These are phyloP conservation scores for Cosmopolites sordidus DNA, from an alignment of 2,888 invertebrate species.

Conservation along the genomic window DNA sequence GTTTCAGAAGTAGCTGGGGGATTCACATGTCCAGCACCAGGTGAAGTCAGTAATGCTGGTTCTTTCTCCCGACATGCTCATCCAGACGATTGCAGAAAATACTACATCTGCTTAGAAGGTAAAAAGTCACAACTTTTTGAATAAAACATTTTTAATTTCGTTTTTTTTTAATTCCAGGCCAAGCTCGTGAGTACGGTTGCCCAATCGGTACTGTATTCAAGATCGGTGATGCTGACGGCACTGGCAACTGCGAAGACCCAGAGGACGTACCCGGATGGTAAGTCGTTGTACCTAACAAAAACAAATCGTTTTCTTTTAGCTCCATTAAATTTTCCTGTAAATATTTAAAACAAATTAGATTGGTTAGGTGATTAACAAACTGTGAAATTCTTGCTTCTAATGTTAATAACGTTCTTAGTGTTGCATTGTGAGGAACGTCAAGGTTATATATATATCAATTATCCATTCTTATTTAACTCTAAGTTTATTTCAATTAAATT, in stretches of 20 bases:
- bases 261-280: constrained; percentile 95
- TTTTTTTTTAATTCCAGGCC: constrained; percentile 47
- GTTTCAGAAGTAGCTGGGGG: constrained; percentile 83
- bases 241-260: constrained; percentile 91
- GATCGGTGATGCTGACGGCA: constrained; percentile 85
- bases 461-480: no score
- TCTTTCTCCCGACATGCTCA: constrained; percentile 94
- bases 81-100: constrained; percentile 91
- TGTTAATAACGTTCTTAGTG: no score
- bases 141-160: neutral
- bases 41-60: constrained; percentile 76
- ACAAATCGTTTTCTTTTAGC: no score
- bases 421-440: no score
- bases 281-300: constrained; percentile 44
- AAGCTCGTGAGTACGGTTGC: constrained; percentile 90
- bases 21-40: constrained; percentile 65
- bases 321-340: no score
- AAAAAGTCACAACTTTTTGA: constrained; percentile 2
- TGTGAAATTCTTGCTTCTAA: no score
- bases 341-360: no score
- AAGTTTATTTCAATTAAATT: no score
- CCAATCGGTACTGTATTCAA: constrained; percentile 95
- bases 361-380: no score
- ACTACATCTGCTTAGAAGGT: constrained; percentile 90
- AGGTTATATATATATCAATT: no score